Conservation (phyloP, 64 coral and sea anemone species). For the Stichodactyla mertensii region DNA sequence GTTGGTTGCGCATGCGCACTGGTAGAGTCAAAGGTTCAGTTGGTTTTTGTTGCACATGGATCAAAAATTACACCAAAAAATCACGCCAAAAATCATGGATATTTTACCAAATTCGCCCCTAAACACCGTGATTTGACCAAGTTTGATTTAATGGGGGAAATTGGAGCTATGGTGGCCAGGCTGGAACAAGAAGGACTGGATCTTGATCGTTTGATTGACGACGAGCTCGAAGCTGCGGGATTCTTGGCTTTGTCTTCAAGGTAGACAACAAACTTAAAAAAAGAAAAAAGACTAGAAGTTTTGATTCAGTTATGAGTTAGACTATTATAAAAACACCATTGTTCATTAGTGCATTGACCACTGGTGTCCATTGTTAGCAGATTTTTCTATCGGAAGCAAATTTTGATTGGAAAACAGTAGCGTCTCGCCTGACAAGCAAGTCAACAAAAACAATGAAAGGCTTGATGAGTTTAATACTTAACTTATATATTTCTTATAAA, state of each 20-base stretch:
- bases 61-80: neutral
- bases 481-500: too few relatives aligned
- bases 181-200: conserved; percentile 67
- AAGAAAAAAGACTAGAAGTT: too few relatives aligned
- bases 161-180: conserved; percentile 75
- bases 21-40: neutral
- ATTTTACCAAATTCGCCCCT: neutral
- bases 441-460: too few relatives aligned
- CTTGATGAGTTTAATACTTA: too few relatives aligned
- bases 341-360: too few relatives aligned
- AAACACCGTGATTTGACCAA: neutral
- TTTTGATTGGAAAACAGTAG: too few relatives aligned
- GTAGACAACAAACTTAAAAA: conserved; percentile 18
- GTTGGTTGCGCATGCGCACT: neutral
- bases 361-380: too few relatives aligned
- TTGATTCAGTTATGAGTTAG: too few relatives aligned
- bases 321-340: too few relatives aligned
- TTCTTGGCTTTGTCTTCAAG: conserved; percentile 64
- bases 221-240: conserved; percentile 64
- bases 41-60: neutral
- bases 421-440: too few relatives aligned
- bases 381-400: too few relatives aligned
- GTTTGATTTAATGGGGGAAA: conserved; percentile 81
- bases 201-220: conserved; percentile 71
- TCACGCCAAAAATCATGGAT: neutral